These are phyloP conservation scores for Tryphoninae sp. DNA, from an alignment of 2,888 invertebrate species.

Conservation along the genomic window DNA sequence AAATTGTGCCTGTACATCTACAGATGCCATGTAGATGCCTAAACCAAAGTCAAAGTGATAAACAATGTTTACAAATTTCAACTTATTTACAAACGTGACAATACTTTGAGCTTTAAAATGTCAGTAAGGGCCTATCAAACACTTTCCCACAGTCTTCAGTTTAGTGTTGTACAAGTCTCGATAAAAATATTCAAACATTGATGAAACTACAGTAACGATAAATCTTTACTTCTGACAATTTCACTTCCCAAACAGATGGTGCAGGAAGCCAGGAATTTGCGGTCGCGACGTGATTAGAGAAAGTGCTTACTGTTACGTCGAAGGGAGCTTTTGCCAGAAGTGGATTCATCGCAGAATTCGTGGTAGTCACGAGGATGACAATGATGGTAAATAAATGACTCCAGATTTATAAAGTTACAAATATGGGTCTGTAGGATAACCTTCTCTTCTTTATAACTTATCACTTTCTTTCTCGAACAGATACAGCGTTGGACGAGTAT, in stretches of 20 bases:
- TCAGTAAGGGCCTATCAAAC: too few relatives aligned
- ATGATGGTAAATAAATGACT: slow-evolving; percentile 70
- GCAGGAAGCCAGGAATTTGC: slow-evolving; percentile 88
- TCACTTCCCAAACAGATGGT: slow-evolving; percentile 83
- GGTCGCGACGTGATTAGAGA: slow-evolving; percentile 90
- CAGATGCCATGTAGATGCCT: too few relatives aligned
- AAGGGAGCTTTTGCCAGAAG: slow-evolving; percentile 90
- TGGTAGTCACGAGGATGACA: slow-evolving; percentile 75
- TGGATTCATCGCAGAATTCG: slow-evolving; percentile 83
- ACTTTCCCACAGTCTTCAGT: too few relatives aligned
- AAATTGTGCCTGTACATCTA: too few relatives aligned
- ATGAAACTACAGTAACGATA: not conserved
- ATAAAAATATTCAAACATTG: not conserved
- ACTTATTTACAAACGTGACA: too few relatives aligned
- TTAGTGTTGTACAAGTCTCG: too few relatives aligned
- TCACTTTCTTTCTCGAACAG: slow-evolving; percentile 55
- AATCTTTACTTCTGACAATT: slow-evolving; percentile 21
- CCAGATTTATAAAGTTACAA: slow-evolving; percentile 21
- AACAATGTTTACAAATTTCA: too few relatives aligned
- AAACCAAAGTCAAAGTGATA: too few relatives aligned
- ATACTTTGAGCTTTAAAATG: too few relatives aligned
- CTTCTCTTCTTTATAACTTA: not conserved
- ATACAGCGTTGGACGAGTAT: slow-evolving; percentile 73
- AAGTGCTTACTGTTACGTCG: slow-evolving; percentile 92
- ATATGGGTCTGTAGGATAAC: not conserved